Evolutionary conservation across 2,797 vertebrate genomes (phyloP).

Genomic region (Melanogrammus aeglefinus): DNA sequence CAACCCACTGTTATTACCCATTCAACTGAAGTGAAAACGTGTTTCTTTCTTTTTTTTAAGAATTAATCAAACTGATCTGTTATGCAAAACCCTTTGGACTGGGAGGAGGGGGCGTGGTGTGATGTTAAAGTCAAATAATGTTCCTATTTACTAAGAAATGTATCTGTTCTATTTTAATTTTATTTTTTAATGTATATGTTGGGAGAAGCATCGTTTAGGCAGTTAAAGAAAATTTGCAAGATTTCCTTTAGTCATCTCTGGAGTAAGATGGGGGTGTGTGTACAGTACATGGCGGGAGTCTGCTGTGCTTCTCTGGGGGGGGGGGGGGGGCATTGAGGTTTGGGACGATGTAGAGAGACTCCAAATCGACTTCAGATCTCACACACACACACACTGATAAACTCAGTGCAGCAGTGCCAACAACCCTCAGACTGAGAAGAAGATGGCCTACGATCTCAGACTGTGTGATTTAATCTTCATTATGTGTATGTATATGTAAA

Average conservation of each 20-base stretch:
- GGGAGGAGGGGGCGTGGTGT: not conserved
- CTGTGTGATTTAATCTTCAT: constrained; percentile 58
- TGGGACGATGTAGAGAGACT: not conserved
- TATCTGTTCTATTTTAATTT: not conserved
- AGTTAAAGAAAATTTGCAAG: constrained; percentile 13
- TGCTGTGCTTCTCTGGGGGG: not conserved
- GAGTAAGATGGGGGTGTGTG: not conserved
- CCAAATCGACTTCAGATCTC: not conserved
- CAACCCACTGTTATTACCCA: constrained; percentile 15
- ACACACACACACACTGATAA: constrained; percentile 15
- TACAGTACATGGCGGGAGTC: not conserved
- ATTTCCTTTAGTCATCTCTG: not conserved
- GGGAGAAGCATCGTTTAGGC: constrained; percentile 39
- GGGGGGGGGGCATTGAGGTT: too few species aligned
- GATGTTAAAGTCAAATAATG: not conserved
- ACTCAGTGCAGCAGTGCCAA: constrained; percentile 11
- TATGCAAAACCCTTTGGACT: constrained; percentile 21
- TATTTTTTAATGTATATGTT: constrained; percentile 8
- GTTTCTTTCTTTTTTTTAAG: constrained; percentile 27
- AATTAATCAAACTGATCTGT: constrained; percentile 21
- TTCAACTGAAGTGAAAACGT: constrained; percentile 48
- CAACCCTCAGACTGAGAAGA: constrained; percentile 17
- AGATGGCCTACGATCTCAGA: constrained; percentile 53
- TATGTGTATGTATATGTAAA: constrained; percentile 68
- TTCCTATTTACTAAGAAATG: not conserved